Evolutionary conservation across 2,113 vertebrate species (phyloP).

Genomic region (Rhabdomys dilectus): DNA sequence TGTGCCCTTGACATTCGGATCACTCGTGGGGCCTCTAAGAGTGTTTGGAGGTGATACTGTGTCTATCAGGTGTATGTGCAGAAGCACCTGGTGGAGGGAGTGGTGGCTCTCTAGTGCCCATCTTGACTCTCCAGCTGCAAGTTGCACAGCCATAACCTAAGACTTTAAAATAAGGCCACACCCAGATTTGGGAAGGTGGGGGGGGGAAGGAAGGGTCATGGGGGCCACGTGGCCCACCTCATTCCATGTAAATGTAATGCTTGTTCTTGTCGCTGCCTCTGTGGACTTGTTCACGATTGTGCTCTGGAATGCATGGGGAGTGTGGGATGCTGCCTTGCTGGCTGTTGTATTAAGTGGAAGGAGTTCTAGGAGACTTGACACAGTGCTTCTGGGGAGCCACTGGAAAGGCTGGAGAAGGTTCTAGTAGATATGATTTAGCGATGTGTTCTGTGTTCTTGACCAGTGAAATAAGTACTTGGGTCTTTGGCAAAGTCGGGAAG

Average conservation of each 20-base stretch:
- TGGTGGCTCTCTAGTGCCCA: rapidly evolving
- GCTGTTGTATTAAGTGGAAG: not conserved
- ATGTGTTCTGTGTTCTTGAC: not conserved
- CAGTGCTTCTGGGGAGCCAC: not conserved
- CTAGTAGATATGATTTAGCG: not conserved
- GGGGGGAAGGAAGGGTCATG: not conserved
- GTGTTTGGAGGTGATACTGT: not conserved
- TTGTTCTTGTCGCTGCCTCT: not conserved
- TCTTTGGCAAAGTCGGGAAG: not conserved
- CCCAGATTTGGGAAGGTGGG: not conserved
- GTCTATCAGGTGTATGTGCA: not conserved
- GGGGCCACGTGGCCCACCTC: not conserved
- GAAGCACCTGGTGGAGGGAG: not conserved
- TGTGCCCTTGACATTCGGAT: not conserved
- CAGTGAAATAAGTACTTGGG: not conserved
- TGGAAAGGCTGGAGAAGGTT: not conserved
- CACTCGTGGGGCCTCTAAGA: not conserved
- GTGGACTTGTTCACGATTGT: not conserved
- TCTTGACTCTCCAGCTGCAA: not conserved
- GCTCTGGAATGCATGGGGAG: not conserved
- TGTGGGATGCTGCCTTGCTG: not conserved
- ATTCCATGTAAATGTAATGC: not conserved
- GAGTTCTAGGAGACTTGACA: not conserved
- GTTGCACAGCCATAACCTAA: not conserved
- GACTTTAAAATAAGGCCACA: not conserved